A percentile compares a stretch with the other conserved stretches of the same genome.
Conservation (phyloP, 2,888 invertebrate genomes). For the Cynaeus angustus region DNA sequence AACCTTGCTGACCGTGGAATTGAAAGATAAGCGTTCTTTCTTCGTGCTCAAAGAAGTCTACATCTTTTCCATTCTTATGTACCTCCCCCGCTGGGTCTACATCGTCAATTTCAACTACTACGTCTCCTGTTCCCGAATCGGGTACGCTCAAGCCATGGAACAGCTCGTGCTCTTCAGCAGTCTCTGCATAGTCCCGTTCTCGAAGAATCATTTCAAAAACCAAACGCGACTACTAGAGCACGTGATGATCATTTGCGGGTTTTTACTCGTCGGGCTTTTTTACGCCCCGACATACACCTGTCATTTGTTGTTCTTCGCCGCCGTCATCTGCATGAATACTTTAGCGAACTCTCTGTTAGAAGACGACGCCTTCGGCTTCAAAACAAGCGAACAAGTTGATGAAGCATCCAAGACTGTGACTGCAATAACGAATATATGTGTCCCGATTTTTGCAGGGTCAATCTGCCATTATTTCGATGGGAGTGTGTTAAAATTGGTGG, state of each 20-base stretch:
- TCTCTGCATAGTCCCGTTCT: background rate
- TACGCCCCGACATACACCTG: conserved; percentile 3
- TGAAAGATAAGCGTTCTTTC: background rate
- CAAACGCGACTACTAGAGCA: background rate
- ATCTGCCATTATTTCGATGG: background rate
- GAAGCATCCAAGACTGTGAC: background rate
- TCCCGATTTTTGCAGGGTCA: background rate
- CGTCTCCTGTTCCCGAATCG: background rate
- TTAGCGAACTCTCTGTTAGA: background rate
- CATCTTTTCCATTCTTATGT: background rate
- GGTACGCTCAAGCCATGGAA: background rate
- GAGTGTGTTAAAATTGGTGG: background rate
- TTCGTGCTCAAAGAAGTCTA: background rate
- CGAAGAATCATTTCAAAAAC: background rate
- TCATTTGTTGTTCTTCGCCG: background rate
- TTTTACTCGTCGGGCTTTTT: background rate
- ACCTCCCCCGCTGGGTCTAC: background rate
- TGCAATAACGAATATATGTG: background rate
- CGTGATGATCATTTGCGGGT: background rate
- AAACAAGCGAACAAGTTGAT: background rate
- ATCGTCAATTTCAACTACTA: background rate
- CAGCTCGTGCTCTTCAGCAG: background rate
- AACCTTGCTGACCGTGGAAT: background rate
- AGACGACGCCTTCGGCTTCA: background rate
- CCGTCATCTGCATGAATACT: background rate